phyloP scores from a whole-genome alignment of 2,797 vertebrate species.

The Catostomus latipinnis region DNA sequence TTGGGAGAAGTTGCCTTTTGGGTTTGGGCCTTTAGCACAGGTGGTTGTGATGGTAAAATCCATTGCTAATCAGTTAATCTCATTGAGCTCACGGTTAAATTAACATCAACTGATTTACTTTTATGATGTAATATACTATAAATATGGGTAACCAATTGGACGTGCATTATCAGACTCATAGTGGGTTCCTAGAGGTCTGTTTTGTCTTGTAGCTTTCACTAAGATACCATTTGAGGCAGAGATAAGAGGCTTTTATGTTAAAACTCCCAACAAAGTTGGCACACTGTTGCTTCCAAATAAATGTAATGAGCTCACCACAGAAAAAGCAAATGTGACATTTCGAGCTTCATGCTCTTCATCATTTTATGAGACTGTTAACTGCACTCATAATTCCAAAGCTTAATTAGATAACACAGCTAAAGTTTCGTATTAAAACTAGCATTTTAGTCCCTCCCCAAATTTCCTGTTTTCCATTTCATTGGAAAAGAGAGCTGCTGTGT shows the following conservation, averaged over 20 bases:
- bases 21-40: constrained; percentile 76
- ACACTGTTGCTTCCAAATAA: no score
- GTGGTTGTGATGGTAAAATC: constrained; percentile 78
- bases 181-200: constrained; percentile 28
- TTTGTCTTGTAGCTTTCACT: constrained; percentile 17
- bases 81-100: constrained; percentile 77
- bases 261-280: no score
- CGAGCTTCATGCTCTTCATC: no score
- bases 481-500: constrained; percentile 54
- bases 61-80: constrained; percentile 78
- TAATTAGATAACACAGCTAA: constrained; percentile 59
- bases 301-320: no score
- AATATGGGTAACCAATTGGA: constrained; percentile 22
- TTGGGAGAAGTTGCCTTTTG: constrained; percentile 79
- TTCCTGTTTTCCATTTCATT: constrained; percentile 69
- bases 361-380: constrained; percentile 60
- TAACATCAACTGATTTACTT: constrained; percentile 66
- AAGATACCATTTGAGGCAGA: constrained; percentile 36
- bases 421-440: constrained; percentile 42
- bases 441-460: constrained; percentile 23
- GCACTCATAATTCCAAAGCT: constrained; percentile 52
- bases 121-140: constrained; percentile 67
- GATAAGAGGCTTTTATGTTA: constrained; percentile 44
- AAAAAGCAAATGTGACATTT: no score
- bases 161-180: background rate